phyloP scores from a whole-genome alignment of 2,888 invertebrate genomes.

The Stictocephala bisonia region DNA sequence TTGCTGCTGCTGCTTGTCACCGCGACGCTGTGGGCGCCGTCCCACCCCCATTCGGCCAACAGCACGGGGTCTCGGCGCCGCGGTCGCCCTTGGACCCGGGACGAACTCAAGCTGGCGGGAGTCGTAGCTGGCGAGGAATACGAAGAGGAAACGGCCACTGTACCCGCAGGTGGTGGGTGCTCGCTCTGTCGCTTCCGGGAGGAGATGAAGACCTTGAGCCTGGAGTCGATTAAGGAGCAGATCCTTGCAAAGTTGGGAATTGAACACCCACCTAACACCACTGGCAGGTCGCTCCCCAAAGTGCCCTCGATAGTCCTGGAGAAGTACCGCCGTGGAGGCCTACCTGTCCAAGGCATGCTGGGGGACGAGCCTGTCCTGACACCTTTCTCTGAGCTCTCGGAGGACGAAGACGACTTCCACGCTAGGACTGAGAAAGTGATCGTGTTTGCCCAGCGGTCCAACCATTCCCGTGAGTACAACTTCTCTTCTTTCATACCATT shows the following conservation, averaged over 20 bases:
- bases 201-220: slow-evolving; percentile 69
- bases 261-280: slow-evolving; percentile 71
- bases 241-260: slow-evolving; percentile 71
- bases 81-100: slow-evolving; percentile 34
- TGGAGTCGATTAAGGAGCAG: slow-evolving; percentile 71
- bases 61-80: slow-evolving; percentile 26
- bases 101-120: slow-evolving; percentile 33
- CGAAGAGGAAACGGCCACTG: slow-evolving; percentile 33
- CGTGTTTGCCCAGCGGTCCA: slow-evolving; percentile 70
- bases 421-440: slow-evolving; percentile 76
- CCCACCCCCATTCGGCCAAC: slow-evolving; percentile 6
- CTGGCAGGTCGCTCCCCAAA: slow-evolving; percentile 69
- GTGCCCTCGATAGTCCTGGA: slow-evolving; percentile 54
- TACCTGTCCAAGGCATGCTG: slow-evolving; percentile 64
- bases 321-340: slow-evolving; percentile 47
- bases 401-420: slow-evolving; percentile 75
- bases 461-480: slow-evolving; percentile 57
- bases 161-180: slow-evolving; percentile 62
- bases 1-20: slow-evolving; percentile 39
- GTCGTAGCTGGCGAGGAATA: slow-evolving; percentile 38
- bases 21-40: slow-evolving; percentile 9
- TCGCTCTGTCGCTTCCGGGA: slow-evolving; percentile 69
- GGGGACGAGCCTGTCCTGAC: slow-evolving; percentile 64
- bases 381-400: slow-evolving; percentile 57
- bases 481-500: too few species aligned